phyloP scores from a whole-genome alignment of 2,797 vertebrate species.

The Crotalus adamanteus region DNA sequence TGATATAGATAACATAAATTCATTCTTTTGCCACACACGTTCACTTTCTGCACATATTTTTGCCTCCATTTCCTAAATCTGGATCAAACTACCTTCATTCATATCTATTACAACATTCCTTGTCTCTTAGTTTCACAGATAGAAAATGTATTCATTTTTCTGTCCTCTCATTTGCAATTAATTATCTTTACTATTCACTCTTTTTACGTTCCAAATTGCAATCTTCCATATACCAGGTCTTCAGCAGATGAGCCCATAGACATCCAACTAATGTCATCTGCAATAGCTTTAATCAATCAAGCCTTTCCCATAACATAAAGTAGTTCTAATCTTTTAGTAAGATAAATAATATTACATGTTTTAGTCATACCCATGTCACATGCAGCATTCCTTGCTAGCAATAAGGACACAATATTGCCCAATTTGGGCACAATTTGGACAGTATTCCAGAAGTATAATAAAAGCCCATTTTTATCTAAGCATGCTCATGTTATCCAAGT shows the following conservation, averaged over 20 bases:
- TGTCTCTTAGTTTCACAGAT: neutral
- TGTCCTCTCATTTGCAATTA: neutral
- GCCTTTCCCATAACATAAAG: neutral
- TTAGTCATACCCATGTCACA: neutral
- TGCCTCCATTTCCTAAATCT: neutral
- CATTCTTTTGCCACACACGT: neutral
- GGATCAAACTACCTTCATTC: neutral
- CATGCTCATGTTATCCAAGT: neutral
- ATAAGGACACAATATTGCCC: neutral
- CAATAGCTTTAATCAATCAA: neutral
- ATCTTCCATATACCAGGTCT: neutral
- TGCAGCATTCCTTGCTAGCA: neutral
- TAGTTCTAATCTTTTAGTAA: neutral
- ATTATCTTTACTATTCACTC: neutral
- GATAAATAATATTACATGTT: neutral
- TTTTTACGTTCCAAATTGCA: neutral
- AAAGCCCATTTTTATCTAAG: neutral
- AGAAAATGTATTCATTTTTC: neutral
- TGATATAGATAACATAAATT: neutral
- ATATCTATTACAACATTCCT: neutral
- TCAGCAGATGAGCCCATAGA: neutral
- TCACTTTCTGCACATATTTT: neutral
- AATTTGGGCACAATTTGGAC: neutral
- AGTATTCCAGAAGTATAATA: neutral
- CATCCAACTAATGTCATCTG: neutral